These are phyloP conservation scores for Therioaphis trifolii DNA, from an alignment of 2,888 invertebrate species.

Conservation along the genomic window DNA sequence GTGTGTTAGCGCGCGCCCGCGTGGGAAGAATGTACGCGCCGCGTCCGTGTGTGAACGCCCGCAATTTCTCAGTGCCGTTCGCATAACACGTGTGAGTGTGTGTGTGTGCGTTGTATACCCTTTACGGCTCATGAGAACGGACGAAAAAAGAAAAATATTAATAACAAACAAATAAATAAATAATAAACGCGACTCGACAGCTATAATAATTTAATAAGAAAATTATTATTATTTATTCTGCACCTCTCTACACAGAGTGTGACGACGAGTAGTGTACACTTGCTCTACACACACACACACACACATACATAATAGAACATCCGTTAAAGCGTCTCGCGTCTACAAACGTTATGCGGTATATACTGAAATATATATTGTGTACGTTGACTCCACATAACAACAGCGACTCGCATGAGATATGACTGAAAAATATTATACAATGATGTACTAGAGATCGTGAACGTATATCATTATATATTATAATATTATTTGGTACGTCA, in stretches of 20 bases:
- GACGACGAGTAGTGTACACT: not conserved
- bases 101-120: constrained; percentile 18
- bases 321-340: too few relatives aligned
- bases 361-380: too few relatives aligned
- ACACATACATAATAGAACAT: too few relatives aligned
- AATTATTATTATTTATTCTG: not conserved
- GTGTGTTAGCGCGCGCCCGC: not conserved
- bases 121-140: constrained; percentile 16
- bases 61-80: constrained; percentile 6
- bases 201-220: not conserved
- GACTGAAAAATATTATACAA: too few relatives aligned
- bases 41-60: constrained; percentile 18
- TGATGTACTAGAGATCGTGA: too few relatives aligned
- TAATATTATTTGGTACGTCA: too few relatives aligned
- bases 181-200: not conserved
- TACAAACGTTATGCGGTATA: too few relatives aligned
- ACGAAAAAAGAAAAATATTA: not conserved
- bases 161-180: not conserved
- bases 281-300: too few relatives aligned
- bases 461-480: too few relatives aligned
- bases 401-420: too few relatives aligned
- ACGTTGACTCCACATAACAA: too few relatives aligned
- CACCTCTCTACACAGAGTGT: not conserved
- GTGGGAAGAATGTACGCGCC: constrained; percentile 50
- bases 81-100: not conserved